Conservation (phyloP, 2,888 invertebrate genomes). For the Zygothrica quintamaculata region DNA sequence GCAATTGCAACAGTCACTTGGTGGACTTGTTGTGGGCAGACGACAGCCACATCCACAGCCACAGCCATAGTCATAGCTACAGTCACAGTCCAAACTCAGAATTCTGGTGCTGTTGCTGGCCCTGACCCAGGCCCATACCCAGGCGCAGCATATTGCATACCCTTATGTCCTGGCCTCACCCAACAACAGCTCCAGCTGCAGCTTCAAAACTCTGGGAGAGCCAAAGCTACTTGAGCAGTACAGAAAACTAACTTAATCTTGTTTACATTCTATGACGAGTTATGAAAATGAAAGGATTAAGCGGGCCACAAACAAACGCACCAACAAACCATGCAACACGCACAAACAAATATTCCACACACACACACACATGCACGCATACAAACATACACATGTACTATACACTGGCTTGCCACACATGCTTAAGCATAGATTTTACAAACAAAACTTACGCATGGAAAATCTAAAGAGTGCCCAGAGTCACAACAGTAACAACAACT, state of each 20-base stretch:
- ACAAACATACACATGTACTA: slow-evolving; percentile 12
- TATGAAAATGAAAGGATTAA: slow-evolving; percentile 81
- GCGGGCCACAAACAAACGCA: slow-evolving; percentile 74
- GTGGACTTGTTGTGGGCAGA: slow-evolving; percentile 76
- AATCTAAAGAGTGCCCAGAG: slow-evolving; percentile 41
- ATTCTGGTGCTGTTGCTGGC: no score
- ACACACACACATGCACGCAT: slow-evolving; percentile 16
- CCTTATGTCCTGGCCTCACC: slow-evolving; percentile 25
- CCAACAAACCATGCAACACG: slow-evolving; percentile 41
- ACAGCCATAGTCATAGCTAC: slow-evolving; percentile 51
- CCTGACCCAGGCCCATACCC: background rate
- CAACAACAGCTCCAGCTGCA: slow-evolving; percentile 5
- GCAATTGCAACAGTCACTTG: slow-evolving; percentile 79
- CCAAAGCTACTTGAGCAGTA: slow-evolving; percentile 78
- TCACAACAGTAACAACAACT: slow-evolving; percentile 32
- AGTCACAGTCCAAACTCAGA: slow-evolving; percentile 31
- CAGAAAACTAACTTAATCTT: slow-evolving; percentile 80
- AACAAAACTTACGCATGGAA: slow-evolving; percentile 76
- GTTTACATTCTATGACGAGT: slow-evolving; percentile 81
- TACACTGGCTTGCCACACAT: slow-evolving; percentile 44
- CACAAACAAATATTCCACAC: slow-evolving; percentile 33
- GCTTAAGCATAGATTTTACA: slow-evolving; percentile 64
- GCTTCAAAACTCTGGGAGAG: slow-evolving; percentile 31
- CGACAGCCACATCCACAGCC: slow-evolving; percentile 51
- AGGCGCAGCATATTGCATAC: slow-evolving; percentile 28